A percentile compares a stretch with the other conserved stretches of the same genome.
Conservation (phyloP, 2,888 invertebrate genomes). For the Pterostichus niger region DNA sequence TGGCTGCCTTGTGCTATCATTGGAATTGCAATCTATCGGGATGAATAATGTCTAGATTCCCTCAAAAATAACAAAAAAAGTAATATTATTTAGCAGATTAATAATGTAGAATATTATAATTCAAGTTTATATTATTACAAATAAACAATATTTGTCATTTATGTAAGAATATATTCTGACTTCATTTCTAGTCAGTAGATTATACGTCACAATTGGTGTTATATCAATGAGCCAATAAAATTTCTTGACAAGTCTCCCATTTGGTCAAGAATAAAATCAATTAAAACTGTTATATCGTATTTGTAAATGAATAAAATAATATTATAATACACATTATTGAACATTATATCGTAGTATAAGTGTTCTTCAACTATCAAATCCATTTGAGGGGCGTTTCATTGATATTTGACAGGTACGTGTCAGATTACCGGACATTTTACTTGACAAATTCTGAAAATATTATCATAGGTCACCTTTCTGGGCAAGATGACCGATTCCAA, state of each 20-base stretch:
- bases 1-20: too few relatives aligned
- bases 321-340: not conserved
- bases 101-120: too few relatives aligned
- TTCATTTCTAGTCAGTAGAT: too few relatives aligned
- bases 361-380: not conserved
- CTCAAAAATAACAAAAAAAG: too few relatives aligned
- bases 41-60: too few relatives aligned
- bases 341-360: not conserved
- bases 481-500: constrained; percentile 97
- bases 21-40: too few relatives aligned
- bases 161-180: too few relatives aligned
- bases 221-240: not conserved
- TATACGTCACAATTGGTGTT: too few relatives aligned
- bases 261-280: constrained; percentile 17
- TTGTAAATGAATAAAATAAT: constrained; percentile 10
- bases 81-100: too few relatives aligned
- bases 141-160: too few relatives aligned
- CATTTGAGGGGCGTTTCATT: constrained; percentile 44
- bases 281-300: not conserved
- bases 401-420: constrained; percentile 47
- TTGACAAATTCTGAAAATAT: not conserved
- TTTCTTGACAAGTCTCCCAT: not conserved
- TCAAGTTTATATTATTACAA: too few relatives aligned
- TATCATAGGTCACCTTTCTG: not conserved
- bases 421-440: constrained; percentile 1